phyloP scores from a whole-genome alignment of 1,140 invertebrate genomes.

The Papilio glaucus region DNA sequence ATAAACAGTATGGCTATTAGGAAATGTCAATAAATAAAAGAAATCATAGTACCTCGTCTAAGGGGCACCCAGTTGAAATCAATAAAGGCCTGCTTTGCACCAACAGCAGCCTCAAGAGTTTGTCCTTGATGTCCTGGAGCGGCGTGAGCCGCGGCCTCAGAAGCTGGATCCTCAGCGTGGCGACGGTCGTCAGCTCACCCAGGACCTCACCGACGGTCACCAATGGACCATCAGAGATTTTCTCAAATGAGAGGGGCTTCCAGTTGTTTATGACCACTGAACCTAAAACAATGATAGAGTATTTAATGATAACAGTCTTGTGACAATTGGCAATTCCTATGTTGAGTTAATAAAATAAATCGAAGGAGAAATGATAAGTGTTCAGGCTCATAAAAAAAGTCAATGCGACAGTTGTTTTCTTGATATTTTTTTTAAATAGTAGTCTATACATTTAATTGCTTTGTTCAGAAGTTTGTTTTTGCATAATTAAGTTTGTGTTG shows the following conservation, averaged over 20 bases:
- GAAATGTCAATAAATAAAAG: no score
- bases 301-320: conserved; percentile 38
- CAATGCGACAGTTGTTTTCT: no score
- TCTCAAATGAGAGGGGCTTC: conserved; percentile 95
- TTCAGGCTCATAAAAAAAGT: no score
- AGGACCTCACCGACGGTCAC: conserved; percentile 96
- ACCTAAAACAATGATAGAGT: conserved; percentile 81
- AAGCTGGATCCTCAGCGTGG: conserved; percentile 94
- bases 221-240: conserved; percentile 93
- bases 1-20: no score
- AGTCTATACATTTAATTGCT: no score
- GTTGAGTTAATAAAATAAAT: no score
- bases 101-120: conserved; percentile 93
- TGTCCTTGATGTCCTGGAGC: conserved; percentile 95
- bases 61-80: conserved; percentile 93
- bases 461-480: no score
- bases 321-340: no score
- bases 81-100: conserved; percentile 94
- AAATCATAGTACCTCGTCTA: conserved; percentile 94
- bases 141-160: conserved; percentile 90
- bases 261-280: conserved; percentile 96
- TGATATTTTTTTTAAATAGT: no score
- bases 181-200: conserved; percentile 95
- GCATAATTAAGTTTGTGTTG: no score
- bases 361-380: no score